These are phyloP conservation scores for Origma solitaria DNA, from an alignment of 2,113 vertebrate species.

Conservation along the genomic window DNA sequence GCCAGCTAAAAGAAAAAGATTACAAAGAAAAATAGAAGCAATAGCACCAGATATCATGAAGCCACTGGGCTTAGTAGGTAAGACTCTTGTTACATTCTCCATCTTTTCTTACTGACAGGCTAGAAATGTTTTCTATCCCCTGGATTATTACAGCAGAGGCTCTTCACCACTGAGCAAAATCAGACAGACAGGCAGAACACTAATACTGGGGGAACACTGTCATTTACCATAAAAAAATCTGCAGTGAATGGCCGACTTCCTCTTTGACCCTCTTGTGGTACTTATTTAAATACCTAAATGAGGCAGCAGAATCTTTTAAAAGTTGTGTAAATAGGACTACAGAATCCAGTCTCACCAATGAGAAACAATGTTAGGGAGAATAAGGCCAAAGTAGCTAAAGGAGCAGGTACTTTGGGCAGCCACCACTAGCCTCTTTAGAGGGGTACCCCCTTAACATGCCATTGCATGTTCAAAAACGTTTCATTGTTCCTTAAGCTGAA, in stretches of 20 bases:
- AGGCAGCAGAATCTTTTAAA: not conserved
- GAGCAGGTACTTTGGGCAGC: not conserved
- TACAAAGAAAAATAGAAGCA: not conserved
- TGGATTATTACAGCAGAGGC: not conserved
- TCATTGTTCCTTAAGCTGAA: not conserved
- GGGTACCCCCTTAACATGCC: not conserved
- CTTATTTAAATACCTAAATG: not conserved
- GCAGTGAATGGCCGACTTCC: not conserved
- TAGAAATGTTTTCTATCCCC: not conserved
- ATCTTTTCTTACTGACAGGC: not conserved
- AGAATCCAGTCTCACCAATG: not conserved
- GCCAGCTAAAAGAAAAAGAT: not conserved
- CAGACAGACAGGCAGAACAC: not conserved
- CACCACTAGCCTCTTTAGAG: not conserved
- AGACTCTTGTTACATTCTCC: not conserved
- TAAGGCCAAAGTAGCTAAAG: not conserved
- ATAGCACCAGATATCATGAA: not conserved
- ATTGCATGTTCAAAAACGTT: rapidly evolving
- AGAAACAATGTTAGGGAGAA: not conserved
- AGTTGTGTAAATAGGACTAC: not conserved
- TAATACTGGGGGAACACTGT: not conserved
- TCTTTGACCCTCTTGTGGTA: not conserved
- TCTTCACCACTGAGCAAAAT: not conserved
- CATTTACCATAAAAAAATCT: not conserved
- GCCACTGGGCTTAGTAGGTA: not conserved